Evolutionary conservation across 2,797 vertebrate species (phyloP), one percentile per base, ranked within the genome.

Genomic region (Rousettus madagascariensis): DNA sequence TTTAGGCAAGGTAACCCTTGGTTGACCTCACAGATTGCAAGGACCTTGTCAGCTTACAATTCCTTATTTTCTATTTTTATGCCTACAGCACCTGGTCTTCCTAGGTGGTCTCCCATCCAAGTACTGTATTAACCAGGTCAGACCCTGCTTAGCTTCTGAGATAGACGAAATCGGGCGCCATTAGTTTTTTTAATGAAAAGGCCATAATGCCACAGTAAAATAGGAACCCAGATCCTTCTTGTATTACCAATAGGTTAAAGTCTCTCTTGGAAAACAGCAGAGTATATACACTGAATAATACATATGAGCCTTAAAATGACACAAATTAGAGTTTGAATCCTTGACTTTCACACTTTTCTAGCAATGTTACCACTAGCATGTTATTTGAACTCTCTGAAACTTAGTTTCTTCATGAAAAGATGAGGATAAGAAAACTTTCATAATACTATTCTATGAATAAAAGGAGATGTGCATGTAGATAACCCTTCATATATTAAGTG

Each of bases 321-420:
- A 86, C 22, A 75, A 89, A 77, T 71, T 10, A 49, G 78, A 66
- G 12, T 78, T 90, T 9, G 83, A 94, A 94, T 89, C 7, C 69
- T 77, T 74, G 69, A 66, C 51, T 96, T 90, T 69, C 41, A 84
- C 43, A n/a, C 49, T 33, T 86, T 85, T 57, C 79, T 86, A 57
- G 33, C 36, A 86, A 36, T 43, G 28, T 87, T 28, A 74, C 8
- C 9, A 77, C 24, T 24, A 26, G 24, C 19, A 49, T 86, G 77
- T n/a, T 66, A 90, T 26, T 15, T 92, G 75, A 90, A 43, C 28
- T 92, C 89, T 71, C 63, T 92, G 33, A 77, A 65, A 12, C 24
- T 87, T 83, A 90, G 15, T 78, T 86, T 94, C 68, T 78, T 86
- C 69, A 72, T 17, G 22, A 19, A 71, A 71, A 63, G 17, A 84